Conservation (phyloP, 1,140 invertebrate genomes). For the Saxidomus purpurata region DNA sequence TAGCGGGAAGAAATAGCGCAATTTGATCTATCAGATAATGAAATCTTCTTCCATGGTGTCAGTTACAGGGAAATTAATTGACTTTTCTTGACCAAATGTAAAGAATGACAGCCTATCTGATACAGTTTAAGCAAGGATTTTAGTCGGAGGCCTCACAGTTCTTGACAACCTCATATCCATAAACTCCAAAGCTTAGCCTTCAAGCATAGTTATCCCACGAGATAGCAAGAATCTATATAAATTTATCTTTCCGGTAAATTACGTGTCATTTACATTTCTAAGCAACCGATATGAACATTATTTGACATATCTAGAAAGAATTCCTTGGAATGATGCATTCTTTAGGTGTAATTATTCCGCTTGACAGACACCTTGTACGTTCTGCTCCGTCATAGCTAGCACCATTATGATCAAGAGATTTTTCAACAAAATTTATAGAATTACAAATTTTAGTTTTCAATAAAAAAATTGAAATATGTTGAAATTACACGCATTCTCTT, state of each 20-base stretch:
- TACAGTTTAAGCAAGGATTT: background rate
- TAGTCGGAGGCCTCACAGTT: background rate
- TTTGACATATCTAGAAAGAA: background rate
- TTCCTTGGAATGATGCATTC: background rate
- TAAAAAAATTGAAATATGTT: too few species aligned
- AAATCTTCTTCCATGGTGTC: background rate
- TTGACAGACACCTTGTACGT: background rate
- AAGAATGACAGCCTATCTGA: background rate
- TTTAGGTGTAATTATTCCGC: background rate
- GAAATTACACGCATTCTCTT: too few species aligned
- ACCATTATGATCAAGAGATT: too few species aligned
- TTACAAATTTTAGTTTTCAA: too few species aligned
- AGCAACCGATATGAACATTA: background rate
- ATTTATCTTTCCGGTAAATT: slow-evolving; percentile 33
- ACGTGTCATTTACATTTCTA: slow-evolving; percentile 18
- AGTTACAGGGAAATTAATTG: background rate
- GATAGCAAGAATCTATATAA: background rate
- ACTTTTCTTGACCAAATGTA: slow-evolving; percentile 6
- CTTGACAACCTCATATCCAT: background rate
- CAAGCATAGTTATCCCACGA: background rate
- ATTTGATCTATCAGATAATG: slow-evolving; percentile 10
- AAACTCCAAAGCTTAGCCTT: background rate
- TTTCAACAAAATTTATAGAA: too few species aligned
- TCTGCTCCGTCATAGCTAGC: background rate
- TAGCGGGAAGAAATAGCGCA: background rate